A percentile compares a stretch with the other conserved stretches of the same genome.
These are phyloP conservation scores for Trilocha varians DNA, from an alignment of 2,888 invertebrate species.

Conservation along the genomic window DNA sequence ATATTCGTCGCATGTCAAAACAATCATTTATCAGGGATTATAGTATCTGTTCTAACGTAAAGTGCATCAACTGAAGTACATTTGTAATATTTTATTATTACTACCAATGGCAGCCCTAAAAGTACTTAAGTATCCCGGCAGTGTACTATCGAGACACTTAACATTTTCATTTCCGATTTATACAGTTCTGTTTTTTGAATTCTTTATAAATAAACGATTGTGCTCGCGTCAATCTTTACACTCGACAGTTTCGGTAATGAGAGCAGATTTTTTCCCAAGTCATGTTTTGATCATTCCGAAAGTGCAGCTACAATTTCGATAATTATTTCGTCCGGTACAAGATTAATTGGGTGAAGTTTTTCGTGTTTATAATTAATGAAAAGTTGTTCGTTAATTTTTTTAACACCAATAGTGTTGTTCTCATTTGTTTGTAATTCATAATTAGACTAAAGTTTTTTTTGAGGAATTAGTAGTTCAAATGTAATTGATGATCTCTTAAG, in stretches of 20 bases:
- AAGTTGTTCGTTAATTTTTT: too few relatives aligned
- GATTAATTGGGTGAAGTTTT: constrained; percentile 43
- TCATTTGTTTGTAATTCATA: too few relatives aligned
- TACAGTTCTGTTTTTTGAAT: constrained; percentile 35
- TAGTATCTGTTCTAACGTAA: too few relatives aligned
- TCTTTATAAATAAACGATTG: constrained; percentile 56
- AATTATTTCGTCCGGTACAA: constrained; percentile 45
- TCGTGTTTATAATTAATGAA: constrained; percentile 38
- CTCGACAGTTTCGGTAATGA: constrained; percentile 58
- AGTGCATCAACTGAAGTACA: too few relatives aligned
- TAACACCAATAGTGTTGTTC: too few relatives aligned
- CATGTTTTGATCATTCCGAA: constrained; percentile 39
- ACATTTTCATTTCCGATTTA: constrained; percentile 39
- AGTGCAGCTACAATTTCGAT: too few relatives aligned
- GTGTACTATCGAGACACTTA: constrained; percentile 40
- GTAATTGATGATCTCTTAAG: too few relatives aligned
- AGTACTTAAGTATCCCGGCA: constrained; percentile 35
- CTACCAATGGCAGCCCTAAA: constrained; percentile 2
- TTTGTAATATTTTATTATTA: too few relatives aligned
- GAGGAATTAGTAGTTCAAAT: too few relatives aligned
- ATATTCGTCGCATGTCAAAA: too few relatives aligned
- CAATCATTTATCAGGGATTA: too few relatives aligned
- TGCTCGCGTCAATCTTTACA: constrained; percentile 66
- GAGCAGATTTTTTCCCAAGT: constrained; percentile 34
- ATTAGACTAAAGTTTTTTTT: too few relatives aligned